Conservation (phyloP, 2,888 invertebrate genomes). For the Coenonympha glycerion region DNA sequence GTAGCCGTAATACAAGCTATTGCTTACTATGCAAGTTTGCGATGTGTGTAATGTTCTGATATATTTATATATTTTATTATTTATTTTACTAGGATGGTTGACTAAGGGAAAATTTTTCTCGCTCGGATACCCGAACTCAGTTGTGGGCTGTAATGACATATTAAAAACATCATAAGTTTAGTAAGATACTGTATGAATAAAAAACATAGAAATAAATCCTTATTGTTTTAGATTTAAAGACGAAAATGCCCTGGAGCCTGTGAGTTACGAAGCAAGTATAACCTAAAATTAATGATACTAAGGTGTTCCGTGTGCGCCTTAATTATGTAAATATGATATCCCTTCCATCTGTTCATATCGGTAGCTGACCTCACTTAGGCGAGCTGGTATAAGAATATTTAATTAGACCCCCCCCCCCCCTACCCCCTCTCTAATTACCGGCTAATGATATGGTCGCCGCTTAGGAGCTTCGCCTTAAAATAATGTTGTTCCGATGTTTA, state of each 20-base stretch:
- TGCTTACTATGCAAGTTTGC: no score
- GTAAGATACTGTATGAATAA: not conserved
- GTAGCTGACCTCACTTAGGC: slow-evolving; percentile 28
- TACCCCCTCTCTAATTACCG: slow-evolving; percentile 27
- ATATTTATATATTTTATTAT: no score
- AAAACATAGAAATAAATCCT: not conserved
- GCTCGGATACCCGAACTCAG: no score
- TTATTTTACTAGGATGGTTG: no score
- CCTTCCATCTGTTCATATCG: slow-evolving; percentile 27
- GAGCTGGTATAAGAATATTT: slow-evolving; percentile 32
- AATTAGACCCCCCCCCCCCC: slow-evolving; percentile 32
- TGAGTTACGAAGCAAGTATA: not conserved
- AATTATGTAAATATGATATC: slow-evolving; percentile 31
- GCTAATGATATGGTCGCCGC: slow-evolving; percentile 25
- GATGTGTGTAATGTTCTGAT: no score
- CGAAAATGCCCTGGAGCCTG: not conserved
- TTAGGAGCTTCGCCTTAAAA: slow-evolving; percentile 4
- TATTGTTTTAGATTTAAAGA: not conserved
- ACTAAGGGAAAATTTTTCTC: no score
- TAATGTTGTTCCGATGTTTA: slow-evolving; percentile 9
- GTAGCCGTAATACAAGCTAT: no score
- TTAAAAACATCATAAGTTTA: not conserved
- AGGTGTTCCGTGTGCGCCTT: slow-evolving; percentile 20
- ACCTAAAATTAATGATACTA: slow-evolving; percentile 12
- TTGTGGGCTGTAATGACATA: not conserved